A percentile compares a stretch with the other conserved stretches of the same genome.
phyloP scores from a whole-genome alignment of 2,113 vertebrate species.

The Calcarius ornatus region DNA sequence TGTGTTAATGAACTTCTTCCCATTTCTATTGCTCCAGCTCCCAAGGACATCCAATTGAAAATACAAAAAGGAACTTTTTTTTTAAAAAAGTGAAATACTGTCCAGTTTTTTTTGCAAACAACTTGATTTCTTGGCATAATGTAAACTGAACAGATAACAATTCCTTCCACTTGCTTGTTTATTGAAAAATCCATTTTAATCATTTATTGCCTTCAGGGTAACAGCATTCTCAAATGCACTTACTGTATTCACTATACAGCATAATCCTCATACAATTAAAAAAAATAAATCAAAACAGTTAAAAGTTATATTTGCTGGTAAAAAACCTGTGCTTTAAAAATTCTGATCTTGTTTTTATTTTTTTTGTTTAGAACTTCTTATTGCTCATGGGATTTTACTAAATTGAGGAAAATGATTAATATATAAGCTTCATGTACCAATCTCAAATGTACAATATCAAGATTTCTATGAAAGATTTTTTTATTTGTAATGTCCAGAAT shows the following conservation, averaged over 20 bases:
- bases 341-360: background rate
- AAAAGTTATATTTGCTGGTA: background rate
- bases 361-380: background rate
- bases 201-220: background rate
- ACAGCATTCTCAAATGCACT: background rate
- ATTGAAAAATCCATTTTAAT: constrained; percentile 50
- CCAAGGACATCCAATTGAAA: constrained; percentile 10
- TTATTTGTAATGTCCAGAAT: background rate
- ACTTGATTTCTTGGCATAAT: background rate
- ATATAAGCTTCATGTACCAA: background rate
- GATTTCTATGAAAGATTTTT: background rate
- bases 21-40: background rate
- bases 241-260: background rate
- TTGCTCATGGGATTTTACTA: background rate
- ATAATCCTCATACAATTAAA: background rate
- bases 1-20: constrained; percentile 1
- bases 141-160: background rate
- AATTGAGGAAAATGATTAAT: background rate
- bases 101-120: background rate
- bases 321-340: background rate
- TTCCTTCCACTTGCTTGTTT: background rate
- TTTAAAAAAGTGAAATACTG: background rate
- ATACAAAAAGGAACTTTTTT: background rate
- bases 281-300: background rate
- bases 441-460: background rate